A percentile compares a stretch with the other conserved stretches of the same genome.
Conservation (phyloP, 2,888 invertebrate species). For the Synanthedon formicaeformis region DNA sequence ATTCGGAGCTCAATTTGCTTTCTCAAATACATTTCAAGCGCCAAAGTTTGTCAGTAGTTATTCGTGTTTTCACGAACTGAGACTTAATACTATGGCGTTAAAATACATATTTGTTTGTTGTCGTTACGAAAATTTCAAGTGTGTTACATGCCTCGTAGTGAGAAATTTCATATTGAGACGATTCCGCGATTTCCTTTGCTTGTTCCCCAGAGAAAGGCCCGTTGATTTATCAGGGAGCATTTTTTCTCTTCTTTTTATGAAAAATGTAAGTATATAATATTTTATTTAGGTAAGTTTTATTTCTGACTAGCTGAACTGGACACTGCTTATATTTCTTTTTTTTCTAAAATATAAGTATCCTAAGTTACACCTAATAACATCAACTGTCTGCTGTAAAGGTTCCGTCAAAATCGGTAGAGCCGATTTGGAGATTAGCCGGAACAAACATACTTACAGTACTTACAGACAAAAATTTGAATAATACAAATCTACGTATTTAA, state of each 20-base stretch:
- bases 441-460: too few relatives aligned
- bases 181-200: conserved; percentile 52
- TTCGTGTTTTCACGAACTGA: not conserved
- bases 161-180: conserved; percentile 67
- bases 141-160: conserved; percentile 45
- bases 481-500: too few relatives aligned
- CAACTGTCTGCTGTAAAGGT: too few relatives aligned
- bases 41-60: conserved; percentile 30
- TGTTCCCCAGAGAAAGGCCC: conserved; percentile 37
- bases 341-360: too few relatives aligned
- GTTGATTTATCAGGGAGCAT: conserved; percentile 51
- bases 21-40: conserved; percentile 48
- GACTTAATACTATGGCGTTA: not conserved
- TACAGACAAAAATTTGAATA: too few relatives aligned
- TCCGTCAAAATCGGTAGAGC: too few relatives aligned
- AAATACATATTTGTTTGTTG: not conserved
- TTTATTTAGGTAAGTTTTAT: not conserved
- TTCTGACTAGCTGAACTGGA: too few relatives aligned
- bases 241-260: conserved; percentile 21
- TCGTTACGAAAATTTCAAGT: conserved; percentile 22
- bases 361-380: too few relatives aligned
- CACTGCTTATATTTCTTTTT: too few relatives aligned
- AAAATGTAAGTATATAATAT: conserved; percentile 10
- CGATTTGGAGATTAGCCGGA: too few relatives aligned
- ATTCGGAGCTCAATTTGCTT: conserved; percentile 54